These are phyloP conservation scores for Frankliniella intonsa DNA, from an alignment of 2,888 invertebrate species.

Conservation along the genomic window DNA sequence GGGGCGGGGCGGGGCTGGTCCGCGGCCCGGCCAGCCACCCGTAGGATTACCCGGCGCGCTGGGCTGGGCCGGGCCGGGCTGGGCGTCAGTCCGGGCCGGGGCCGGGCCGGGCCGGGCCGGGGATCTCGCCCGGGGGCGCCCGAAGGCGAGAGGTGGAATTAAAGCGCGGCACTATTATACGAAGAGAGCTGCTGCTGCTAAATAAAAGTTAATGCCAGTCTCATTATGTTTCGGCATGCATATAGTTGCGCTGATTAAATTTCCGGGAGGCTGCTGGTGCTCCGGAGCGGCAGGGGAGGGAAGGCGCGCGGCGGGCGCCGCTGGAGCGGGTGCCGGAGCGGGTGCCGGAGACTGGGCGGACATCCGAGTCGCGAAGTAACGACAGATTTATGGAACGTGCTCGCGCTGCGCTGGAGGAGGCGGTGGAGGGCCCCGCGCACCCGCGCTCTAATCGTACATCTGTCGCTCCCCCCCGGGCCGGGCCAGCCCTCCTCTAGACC, in stretches of 20 bases:
- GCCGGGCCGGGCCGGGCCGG: neutral
- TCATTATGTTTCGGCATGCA: conserved; percentile 20
- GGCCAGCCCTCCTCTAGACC: neutral
- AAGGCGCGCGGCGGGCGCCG: neutral
- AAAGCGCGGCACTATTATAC: neutral
- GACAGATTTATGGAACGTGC: conserved; percentile 13
- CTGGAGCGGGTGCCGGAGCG: neutral
- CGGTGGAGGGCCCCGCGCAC: neutral
- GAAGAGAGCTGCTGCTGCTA: neutral
- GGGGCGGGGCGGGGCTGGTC: too few relatives aligned
- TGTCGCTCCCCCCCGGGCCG: neutral
- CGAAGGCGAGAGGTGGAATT: neutral
- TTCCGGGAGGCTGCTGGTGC: neutral
- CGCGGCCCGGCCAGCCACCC: neutral
- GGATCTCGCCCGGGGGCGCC: neutral
- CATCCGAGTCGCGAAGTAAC: neutral
- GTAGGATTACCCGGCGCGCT: neutral
- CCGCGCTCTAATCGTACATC: neutral
- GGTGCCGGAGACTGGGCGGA: neutral
- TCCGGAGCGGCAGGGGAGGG: neutral
- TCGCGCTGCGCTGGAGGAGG: neutral
- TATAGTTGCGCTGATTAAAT: conserved; percentile 25
- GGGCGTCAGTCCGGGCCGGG: neutral
- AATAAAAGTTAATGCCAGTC: conserved; percentile 21
- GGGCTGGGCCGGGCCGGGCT: neutral